A percentile compares a stretch with the other conserved stretches of the same genome.
Evolutionary conservation across 2,113 vertebrate species (phyloP).

Genomic region (Probosciger aterrimus): DNA sequence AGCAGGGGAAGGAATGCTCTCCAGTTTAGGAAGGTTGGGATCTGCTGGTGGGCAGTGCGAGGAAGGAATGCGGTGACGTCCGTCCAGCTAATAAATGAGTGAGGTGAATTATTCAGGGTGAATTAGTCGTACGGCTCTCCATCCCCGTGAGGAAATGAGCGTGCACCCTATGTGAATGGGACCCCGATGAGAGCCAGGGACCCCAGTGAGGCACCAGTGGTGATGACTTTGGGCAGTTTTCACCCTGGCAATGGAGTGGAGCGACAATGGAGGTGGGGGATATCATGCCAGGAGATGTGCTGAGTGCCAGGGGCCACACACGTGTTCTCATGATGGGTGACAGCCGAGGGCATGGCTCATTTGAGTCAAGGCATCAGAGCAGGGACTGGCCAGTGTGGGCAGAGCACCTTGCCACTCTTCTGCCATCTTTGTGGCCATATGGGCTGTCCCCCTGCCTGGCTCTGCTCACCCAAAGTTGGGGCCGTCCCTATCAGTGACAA

Average conservation of each 20-base stretch:
- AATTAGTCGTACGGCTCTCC: not conserved
- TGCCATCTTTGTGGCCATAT: not conserved
- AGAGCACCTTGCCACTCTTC: not conserved
- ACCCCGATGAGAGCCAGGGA: not conserved
- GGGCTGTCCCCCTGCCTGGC: not conserved
- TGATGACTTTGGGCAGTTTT: not conserved
- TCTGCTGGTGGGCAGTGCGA: conserved; percentile 27
- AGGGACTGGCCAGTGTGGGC: not conserved
- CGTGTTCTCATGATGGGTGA: accelerated
- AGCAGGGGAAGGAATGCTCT: conserved; percentile 31
- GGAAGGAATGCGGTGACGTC: conserved; percentile 49
- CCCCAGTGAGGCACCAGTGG: not conserved
- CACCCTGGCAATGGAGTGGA: not conserved
- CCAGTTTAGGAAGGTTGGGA: conserved; percentile 18
- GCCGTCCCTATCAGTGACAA: not conserved
- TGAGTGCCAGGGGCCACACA: not conserved
- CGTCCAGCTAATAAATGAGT: conserved; percentile 39
- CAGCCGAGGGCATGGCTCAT: accelerated
- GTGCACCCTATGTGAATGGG: not conserved
- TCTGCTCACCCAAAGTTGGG: not conserved
- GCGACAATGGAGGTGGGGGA: not conserved
- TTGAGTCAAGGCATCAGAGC: not conserved
- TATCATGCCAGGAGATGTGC: accelerated
- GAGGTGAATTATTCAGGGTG: conserved; percentile 20
- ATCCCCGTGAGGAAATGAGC: not conserved